A percentile compares a stretch with the other conserved stretches of the same genome.
These are phyloP conservation scores for Tympanuchus pallidicinctus DNA, from an alignment of 2,113 vertebrate genomes.

Conservation along the genomic window DNA sequence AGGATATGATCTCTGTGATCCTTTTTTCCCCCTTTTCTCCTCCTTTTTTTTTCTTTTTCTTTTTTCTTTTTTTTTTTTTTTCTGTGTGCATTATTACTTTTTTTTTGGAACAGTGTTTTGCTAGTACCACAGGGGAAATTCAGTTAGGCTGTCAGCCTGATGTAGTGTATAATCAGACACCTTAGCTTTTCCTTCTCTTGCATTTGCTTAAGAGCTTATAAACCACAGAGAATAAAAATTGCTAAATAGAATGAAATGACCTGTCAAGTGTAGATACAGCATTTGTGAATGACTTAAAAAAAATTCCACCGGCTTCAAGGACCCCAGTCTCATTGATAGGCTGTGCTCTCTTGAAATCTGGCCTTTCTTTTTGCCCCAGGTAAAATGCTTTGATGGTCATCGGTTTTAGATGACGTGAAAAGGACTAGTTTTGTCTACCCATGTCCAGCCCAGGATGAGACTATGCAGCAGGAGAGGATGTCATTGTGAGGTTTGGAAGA, in stretches of 20 bases:
- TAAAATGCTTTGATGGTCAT: slow-evolving; percentile 15
- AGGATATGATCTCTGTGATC: slow-evolving; percentile 51
- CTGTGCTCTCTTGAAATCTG: not conserved
- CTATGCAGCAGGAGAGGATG: not conserved
- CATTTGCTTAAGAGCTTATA: slow-evolving; percentile 77
- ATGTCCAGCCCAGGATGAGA: not conserved
- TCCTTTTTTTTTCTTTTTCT: not conserved
- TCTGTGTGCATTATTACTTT: slow-evolving; percentile 33
- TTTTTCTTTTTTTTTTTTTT: not conserved
- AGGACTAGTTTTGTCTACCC: slow-evolving; percentile 19
- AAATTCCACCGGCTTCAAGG: slow-evolving; percentile 16
- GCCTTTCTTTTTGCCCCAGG: not conserved
- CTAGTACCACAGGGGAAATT: slow-evolving; percentile 64
- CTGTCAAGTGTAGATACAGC: slow-evolving; percentile 61
- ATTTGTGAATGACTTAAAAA: slow-evolving; percentile 66
- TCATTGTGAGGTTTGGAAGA: not conserved
- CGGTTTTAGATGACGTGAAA: slow-evolving; percentile 60
- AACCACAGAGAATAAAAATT: slow-evolving; percentile 66
- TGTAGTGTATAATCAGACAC: slow-evolving; percentile 54
- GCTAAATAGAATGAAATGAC: slow-evolving; percentile 72
- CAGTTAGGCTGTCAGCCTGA: slow-evolving; percentile 63
- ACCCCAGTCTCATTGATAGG: not conserved
- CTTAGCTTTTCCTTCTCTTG: slow-evolving; percentile 64
- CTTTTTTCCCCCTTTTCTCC: not conserved
- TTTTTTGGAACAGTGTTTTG: slow-evolving; percentile 57